Conservation (phyloP, 2,888 invertebrate species). For the Tridacna crocea region DNA sequence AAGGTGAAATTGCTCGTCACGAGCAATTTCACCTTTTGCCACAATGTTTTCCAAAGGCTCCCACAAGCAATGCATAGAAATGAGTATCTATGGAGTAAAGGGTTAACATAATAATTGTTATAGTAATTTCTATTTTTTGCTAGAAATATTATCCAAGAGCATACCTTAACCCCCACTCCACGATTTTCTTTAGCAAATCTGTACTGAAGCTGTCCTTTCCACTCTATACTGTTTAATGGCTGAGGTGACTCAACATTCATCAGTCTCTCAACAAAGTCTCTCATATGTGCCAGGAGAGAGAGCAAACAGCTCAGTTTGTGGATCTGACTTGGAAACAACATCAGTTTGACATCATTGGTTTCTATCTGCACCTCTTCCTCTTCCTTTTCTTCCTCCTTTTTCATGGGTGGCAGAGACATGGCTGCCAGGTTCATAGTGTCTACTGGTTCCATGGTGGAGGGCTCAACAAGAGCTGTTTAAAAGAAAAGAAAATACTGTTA, state of each 20-base stretch:
- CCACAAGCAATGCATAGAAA: too few species aligned
- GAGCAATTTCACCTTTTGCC: too few species aligned
- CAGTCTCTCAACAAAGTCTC: conserved; percentile 72
- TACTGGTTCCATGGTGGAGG: conserved; percentile 74
- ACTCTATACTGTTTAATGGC: conserved; percentile 74
- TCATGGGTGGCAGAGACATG: conserved; percentile 60
- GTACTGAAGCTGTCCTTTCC: conserved; percentile 78
- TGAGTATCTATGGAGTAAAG: too few species aligned
- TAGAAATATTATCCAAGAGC: too few species aligned
- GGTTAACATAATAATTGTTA: too few species aligned
- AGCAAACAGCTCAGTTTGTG: conserved; percentile 79
- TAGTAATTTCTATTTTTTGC: too few species aligned
- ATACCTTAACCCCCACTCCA: conserved; percentile 73
- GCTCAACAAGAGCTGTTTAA: conserved; percentile 68
- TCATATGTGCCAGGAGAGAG: conserved; percentile 76
- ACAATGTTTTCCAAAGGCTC: too few species aligned
- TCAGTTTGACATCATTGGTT: conserved; percentile 69
- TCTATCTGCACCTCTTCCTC: conserved; percentile 62
- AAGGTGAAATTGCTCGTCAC: too few species aligned
- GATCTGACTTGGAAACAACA: conserved; percentile 81
- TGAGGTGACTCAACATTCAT: conserved; percentile 60
- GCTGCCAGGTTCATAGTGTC: conserved; percentile 79
- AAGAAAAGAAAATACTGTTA: neutral
- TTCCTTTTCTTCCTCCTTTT: conserved; percentile 57
- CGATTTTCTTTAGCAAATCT: conserved; percentile 68